Evolutionary conservation across 1,140 invertebrate genomes (phyloP), one percentile per base, ranked within the genome.

Genomic region (Pentalonia nigronervosa): DNA sequence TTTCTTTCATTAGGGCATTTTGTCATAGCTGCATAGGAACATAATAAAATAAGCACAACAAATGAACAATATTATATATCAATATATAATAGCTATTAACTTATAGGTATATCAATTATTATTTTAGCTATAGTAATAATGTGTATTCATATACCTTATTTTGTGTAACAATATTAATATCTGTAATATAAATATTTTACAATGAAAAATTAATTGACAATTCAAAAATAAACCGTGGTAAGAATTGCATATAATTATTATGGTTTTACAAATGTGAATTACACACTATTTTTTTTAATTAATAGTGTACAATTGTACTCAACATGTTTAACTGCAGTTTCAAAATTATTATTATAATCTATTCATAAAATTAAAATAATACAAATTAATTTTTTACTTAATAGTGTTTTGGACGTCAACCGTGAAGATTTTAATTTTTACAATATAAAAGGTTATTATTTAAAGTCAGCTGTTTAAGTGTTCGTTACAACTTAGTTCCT

Each of bases 371-470:
- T 36, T 53, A 56, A 53, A 89, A 89, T 23, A 89, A 50, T 36
- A 89, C 34, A 89, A 53, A 53, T 89, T 89, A 41, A 53, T 56
- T 89, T 53, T 53, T 89, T 25, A 56, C 48, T 48, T 9, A 36
- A 89, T 89, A 50, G 50, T 25, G 34, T 89, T 56, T 56, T 89
- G 50, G 48, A 89, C 48, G 87, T 89, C 87, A 89, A 89, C 87
- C 87, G 48, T 89, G 87, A 89, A 89, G 87, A 89, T 89, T 89
- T 53, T 89, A 36, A 25, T 23, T 1, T 30, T 30, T 20, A n/a
- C 30, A n/a, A 87, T 87, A 45, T 84, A 34, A 34, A 14, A 81
- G n/a, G 76, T 20, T 36, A 36, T 41, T 83, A 45, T 86, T 47
- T 45, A 30, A 86, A 41, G 41, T 86, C 84, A 86, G 45, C 45